Conservation (phyloP, 1,140 invertebrate species). For the Matsumurasca onukii region DNA sequence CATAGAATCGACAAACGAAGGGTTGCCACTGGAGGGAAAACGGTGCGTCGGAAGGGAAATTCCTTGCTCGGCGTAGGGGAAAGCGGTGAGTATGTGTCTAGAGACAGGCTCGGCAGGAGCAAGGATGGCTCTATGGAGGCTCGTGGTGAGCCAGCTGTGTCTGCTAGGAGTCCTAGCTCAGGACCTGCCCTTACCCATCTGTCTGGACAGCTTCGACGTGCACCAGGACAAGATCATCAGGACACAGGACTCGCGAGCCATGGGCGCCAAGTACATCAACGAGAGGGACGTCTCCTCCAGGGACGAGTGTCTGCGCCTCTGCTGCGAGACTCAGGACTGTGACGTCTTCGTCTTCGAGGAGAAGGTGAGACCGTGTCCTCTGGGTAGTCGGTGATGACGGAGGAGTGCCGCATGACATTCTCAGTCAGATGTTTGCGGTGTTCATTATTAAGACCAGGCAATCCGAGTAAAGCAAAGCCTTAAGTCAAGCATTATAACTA, state of each 20-base stretch:
- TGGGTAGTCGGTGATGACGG: not conserved
- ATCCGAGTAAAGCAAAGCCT: too few species aligned
- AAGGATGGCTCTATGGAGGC: not conserved
- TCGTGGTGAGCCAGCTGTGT: not conserved
- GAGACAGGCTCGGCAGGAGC: too few species aligned
- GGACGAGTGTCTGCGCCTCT: constrained; percentile 79
- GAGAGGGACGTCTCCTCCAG: constrained; percentile 76
- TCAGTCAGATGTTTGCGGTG: too few species aligned
- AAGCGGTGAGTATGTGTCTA: too few species aligned
- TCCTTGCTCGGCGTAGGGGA: not conserved
- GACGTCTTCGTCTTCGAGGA: constrained; percentile 93
- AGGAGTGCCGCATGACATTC: not conserved
- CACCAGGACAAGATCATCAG: constrained; percentile 88
- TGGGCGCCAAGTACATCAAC: constrained; percentile 87
- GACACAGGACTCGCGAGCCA: constrained; percentile 80
- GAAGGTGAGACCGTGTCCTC: constrained; percentile 60
- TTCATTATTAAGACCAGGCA: too few species aligned
- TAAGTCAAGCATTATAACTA: too few species aligned
- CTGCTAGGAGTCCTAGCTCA: not conserved
- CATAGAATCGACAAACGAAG: too few species aligned
- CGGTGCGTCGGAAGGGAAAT: too few species aligned
- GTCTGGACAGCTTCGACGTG: constrained; percentile 75
- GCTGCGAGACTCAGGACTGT: constrained; percentile 82
- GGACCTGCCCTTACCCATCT: constrained; percentile 37
- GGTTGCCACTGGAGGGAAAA: too few species aligned